Evolutionary conservation across 2,888 invertebrate genomes (phyloP).

Genomic region (Chelonus formosanus): DNA sequence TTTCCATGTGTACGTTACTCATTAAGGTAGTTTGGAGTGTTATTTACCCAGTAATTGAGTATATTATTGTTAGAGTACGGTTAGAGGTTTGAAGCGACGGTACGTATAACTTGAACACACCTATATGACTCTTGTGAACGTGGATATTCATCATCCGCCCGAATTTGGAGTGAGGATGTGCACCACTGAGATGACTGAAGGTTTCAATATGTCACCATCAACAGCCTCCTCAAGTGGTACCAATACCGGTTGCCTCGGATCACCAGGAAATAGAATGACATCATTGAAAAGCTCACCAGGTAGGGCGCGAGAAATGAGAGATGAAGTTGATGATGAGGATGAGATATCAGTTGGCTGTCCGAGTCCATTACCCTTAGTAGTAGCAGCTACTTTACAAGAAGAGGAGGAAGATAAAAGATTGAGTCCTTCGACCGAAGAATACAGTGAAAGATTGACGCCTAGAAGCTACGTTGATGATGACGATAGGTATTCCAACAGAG

Average conservation of each 20-base stretch:
- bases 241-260: slow-evolving; percentile 52
- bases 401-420: slow-evolving; percentile 64
- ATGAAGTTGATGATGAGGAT: slow-evolving; percentile 67
- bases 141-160: slow-evolving; percentile 32
- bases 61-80: neutral
- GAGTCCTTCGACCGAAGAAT: slow-evolving; percentile 59
- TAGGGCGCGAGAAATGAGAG: slow-evolving; percentile 51
- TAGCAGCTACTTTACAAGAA: slow-evolving; percentile 64
- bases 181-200: slow-evolving; percentile 63
- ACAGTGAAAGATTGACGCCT: slow-evolving; percentile 54
- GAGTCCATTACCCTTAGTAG: slow-evolving; percentile 66
- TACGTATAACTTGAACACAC: slow-evolving; percentile 14
- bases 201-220: slow-evolving; percentile 61
- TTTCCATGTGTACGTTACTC: too few relatives aligned
- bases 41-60: neutral
- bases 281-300: slow-evolving; percentile 65
- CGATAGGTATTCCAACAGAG: slow-evolving; percentile 55
- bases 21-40: too few relatives aligned
- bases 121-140: slow-evolving; percentile 35
- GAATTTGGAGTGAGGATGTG: slow-evolving; percentile 54
- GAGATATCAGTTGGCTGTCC: slow-evolving; percentile 85
- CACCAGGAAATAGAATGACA: slow-evolving; percentile 68
- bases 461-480: slow-evolving; percentile 46
- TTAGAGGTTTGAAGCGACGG: slow-evolving; percentile 24
- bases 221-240: slow-evolving; percentile 58